These are phyloP conservation scores for Falco novaeseelandiae DNA, from an alignment of 2,797 vertebrate species.

Conservation along the genomic window DNA sequence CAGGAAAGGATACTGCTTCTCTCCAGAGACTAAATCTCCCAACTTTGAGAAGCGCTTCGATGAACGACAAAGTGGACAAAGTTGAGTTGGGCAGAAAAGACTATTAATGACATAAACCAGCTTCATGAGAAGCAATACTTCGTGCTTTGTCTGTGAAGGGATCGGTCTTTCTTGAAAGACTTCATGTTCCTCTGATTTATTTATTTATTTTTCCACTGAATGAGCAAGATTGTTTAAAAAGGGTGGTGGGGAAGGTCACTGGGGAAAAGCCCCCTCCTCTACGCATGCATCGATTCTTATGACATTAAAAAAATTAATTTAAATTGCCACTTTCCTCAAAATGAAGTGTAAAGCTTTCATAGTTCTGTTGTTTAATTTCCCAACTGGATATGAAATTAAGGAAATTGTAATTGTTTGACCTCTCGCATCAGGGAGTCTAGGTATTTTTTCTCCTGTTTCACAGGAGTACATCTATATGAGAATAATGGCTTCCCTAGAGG, in stretches of 20 bases:
- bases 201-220: constrained; percentile 47
- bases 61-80: neutral
- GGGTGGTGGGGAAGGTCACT: constrained; percentile 19
- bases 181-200: neutral
- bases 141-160: neutral
- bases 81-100: neutral
- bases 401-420: constrained; percentile 79
- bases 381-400: constrained; percentile 78
- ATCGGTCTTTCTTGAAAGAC: constrained; percentile 1
- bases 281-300: constrained; percentile 70
- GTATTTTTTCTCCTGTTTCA: constrained; percentile 69
- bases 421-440: constrained; percentile 70
- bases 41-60: neutral
- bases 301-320: constrained; percentile 80
- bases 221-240: constrained; percentile 45
- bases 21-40: neutral
- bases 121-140: neutral
- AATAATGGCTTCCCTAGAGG: constrained; percentile 60
- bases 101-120: neutral
- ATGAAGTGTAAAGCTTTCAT: constrained; percentile 73
- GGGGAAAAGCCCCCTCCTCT: constrained; percentile 10
- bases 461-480: constrained; percentile 61
- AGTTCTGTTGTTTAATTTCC: constrained; percentile 80
- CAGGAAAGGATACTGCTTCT: neutral
- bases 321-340: constrained; percentile 79